phyloP scores from a whole-genome alignment of 2,888 invertebrate genomes.

The Lepidocyrtinus sp. region DNA sequence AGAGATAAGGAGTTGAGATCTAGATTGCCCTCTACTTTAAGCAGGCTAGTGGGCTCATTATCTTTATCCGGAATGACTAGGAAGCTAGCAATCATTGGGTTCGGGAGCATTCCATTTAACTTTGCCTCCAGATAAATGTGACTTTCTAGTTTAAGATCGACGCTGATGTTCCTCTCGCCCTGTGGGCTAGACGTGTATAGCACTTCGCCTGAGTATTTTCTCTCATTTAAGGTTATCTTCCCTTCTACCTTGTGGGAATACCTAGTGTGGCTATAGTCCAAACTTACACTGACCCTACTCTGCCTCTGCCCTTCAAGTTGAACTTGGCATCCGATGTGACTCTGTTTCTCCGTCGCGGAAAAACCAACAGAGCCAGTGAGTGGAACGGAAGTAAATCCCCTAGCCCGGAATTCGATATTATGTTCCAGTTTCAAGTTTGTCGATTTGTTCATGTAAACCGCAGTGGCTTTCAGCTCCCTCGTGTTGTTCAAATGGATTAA shows the following conservation, averaged over 20 bases:
- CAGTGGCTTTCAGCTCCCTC: slow-evolving; percentile 66
- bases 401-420: slow-evolving; percentile 61
- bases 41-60: slow-evolving; percentile 56
- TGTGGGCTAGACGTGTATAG: slow-evolving; percentile 39
- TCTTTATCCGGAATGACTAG: slow-evolving; percentile 69
- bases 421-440: slow-evolving; percentile 66
- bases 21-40: slow-evolving; percentile 62
- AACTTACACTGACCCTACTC: slow-evolving; percentile 63
- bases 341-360: slow-evolving; percentile 65
- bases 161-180: slow-evolving; percentile 55
- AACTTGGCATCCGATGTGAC: slow-evolving; percentile 64
- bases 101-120: slow-evolving; percentile 61
- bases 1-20: slow-evolving; percentile 42
- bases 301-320: slow-evolving; percentile 64
- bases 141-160: slow-evolving; percentile 70
- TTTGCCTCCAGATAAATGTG: slow-evolving; percentile 69
- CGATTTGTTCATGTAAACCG: slow-evolving; percentile 66
- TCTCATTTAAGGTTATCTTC: slow-evolving; percentile 67
- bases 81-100: slow-evolving; percentile 49
- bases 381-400: slow-evolving; percentile 61
- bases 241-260: slow-evolving; percentile 66
- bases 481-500: slow-evolving; percentile 61
- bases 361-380: slow-evolving; percentile 63
- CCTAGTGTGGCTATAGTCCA: slow-evolving; percentile 66
- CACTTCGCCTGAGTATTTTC: slow-evolving; percentile 66